Base-by-base conservation (phyloP, 1,140 invertebrate genomes). In the Papilio aristodemus region DNA sequence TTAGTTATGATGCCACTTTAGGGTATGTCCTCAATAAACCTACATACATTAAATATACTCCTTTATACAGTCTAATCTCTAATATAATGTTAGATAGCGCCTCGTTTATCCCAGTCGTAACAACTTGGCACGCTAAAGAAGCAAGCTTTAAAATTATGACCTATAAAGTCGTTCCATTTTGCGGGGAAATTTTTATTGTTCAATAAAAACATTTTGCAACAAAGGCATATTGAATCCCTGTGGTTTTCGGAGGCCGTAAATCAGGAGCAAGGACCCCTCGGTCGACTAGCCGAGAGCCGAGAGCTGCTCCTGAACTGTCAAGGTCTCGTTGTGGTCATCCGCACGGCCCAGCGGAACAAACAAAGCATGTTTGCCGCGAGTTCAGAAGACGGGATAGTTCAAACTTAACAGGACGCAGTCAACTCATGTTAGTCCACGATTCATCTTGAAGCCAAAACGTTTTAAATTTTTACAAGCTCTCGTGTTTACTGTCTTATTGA, bases 101-200 rank as follows among this genome's bases (percentile, higher is more conserved):
- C 27, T 71, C 37, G 54, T 58, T 75, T 72, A 75, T 68, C 72
- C 68, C 60, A 38, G 8, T 36, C 60, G 71, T 69, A 75, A 75
- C 68, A 71, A 59, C 62, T 70, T 73, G 68, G 54, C 5, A 57
- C 62, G 63, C 70, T 73, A 79, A 76, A 71, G 41, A n/a, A 73
- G 72, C 66, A 67, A 72, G 75, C 70, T 75, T 84, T 81, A 84
- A 86, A 85, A 85, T 89, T 87, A 89, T 85, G 85, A 86, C 82
- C 89, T 86, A 89, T 91, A 91, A 89, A 89, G 76, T 79, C 72
- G 77, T 87, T 88, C 78, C 85, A 90, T 90, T 90, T 90, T 82
- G 81, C 76, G 81, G 76, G 82, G 83, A 85, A 84, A 85, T 89
- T 91, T 54, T 91, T 91, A 91, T 91, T 88, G 85, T 90, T 85